Percentiles rank a stretch among this genome's conserved stretches.
Conservation (phyloP, 2,797 vertebrate genomes). For the Huso huso region DNA sequence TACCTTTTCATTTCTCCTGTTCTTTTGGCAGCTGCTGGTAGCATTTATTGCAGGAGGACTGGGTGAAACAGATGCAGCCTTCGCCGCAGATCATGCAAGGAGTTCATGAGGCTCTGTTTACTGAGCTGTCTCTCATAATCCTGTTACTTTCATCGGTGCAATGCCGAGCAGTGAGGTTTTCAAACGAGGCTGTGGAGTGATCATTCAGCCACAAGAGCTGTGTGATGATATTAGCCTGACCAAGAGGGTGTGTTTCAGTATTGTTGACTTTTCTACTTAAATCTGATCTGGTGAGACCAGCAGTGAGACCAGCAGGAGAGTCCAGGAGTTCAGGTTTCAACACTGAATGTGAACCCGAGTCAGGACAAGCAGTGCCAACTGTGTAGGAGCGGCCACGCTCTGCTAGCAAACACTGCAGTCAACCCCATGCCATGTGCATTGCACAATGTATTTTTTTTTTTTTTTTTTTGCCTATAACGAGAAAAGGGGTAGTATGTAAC, state of each 20-base stretch:
- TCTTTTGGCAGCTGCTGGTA: constrained; percentile 19
- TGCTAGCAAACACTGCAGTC: too few species aligned
- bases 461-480: too few species aligned
- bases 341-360: too few species aligned
- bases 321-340: too few species aligned
- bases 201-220: background rate
- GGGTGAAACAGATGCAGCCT: constrained; percentile 19
- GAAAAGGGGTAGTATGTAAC: too few species aligned
- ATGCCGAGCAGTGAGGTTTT: constrained; percentile 42
- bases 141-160: constrained; percentile 47
- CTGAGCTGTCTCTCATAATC: constrained; percentile 46
- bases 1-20: constrained; percentile 10
- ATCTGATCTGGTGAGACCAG: background rate
- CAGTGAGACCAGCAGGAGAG: too few species aligned
- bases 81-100: constrained; percentile 2
- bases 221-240: background rate
- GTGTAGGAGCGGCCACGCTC: too few species aligned
- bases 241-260: background rate
- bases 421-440: too few species aligned
- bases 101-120: constrained; percentile 45
- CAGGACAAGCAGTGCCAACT: too few species aligned
- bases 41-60: constrained; percentile 10
- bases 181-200: background rate
- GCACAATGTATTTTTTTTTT: too few species aligned
- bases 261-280: background rate